A percentile compares a stretch with the other conserved stretches of the same genome.
phyloP scores from a whole-genome alignment of 2,797 vertebrate species.

The Rallus crepitans region DNA sequence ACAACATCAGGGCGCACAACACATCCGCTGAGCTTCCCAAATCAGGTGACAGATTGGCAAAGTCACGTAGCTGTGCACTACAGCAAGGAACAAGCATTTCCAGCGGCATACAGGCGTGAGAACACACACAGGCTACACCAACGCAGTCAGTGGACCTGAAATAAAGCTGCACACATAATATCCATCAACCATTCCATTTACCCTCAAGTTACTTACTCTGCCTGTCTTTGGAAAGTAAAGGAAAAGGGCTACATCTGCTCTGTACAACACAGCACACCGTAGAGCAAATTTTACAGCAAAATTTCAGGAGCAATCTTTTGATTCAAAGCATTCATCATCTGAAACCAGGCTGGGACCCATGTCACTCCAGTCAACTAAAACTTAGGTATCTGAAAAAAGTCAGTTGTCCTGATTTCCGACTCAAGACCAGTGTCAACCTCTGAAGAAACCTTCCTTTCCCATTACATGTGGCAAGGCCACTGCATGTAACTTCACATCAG shows the following conservation, averaged over 20 bases:
- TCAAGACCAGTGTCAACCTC: accelerated
- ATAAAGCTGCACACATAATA: neutral
- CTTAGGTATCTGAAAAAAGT: neutral
- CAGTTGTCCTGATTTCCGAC: neutral
- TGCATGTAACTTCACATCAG: neutral
- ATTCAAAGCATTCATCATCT: neutral
- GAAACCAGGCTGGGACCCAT: neutral
- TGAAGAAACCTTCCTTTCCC: neutral
- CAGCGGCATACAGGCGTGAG: neutral
- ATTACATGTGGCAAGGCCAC: accelerated
- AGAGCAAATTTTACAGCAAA: neutral
- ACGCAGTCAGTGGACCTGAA: accelerated
- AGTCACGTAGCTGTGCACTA: neutral
- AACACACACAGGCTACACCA: neutral
- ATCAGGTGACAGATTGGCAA: neutral
- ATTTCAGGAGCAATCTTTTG: neutral
- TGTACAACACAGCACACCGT: neutral
- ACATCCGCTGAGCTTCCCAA: conserved; percentile 22
- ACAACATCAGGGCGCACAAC: conserved; percentile 52
- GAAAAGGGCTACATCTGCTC: neutral
- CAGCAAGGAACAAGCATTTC: neutral
- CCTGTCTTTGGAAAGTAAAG: neutral
- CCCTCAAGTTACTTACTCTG: neutral
- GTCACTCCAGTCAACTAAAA: neutral
- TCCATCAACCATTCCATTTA: neutral